A percentile compares a stretch with the other conserved stretches of the same genome.
These are phyloP conservation scores for Scaptomyza montana DNA, from an alignment of 1,140 invertebrate species.

Conservation along the genomic window DNA sequence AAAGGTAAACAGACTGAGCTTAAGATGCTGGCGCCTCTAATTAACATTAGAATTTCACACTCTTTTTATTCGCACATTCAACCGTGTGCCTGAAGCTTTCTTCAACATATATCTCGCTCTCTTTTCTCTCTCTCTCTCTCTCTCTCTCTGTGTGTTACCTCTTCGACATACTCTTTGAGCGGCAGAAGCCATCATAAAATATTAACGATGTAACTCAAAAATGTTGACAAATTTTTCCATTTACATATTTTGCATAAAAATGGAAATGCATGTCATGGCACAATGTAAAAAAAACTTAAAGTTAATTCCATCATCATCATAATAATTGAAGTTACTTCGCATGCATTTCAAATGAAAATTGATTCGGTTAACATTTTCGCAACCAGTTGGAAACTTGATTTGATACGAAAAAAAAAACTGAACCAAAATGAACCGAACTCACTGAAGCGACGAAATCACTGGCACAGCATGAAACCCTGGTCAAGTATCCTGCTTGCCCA, in stretches of 20 bases:
- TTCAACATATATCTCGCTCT: not conserved
- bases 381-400: slow-evolving; percentile 21
- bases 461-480: slow-evolving; percentile 23
- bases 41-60: slow-evolving; percentile 26
- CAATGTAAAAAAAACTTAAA: slow-evolving; percentile 16
- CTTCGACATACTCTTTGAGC: slow-evolving; percentile 13
- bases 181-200: slow-evolving; percentile 60
- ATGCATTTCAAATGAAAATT: slow-evolving; percentile 62
- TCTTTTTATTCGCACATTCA: not conserved
- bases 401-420: slow-evolving; percentile 36
- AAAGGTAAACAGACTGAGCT: slow-evolving; percentile 2
- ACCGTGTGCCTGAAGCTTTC: not conserved
- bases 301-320: slow-evolving; percentile 32
- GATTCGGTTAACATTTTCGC: slow-evolving; percentile 45
- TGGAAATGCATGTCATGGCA: slow-evolving; percentile 29
- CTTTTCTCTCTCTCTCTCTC: not conserved
- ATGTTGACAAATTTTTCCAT: slow-evolving; percentile 39
- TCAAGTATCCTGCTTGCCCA: slow-evolving; percentile 46
- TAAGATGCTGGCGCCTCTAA: slow-evolving; percentile 10
- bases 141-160: not conserved
- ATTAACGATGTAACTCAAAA: slow-evolving; percentile 57
- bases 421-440: slow-evolving; percentile 40
- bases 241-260: slow-evolving; percentile 51
- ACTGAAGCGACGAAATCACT: slow-evolving; percentile 42
- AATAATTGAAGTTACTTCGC: slow-evolving; percentile 41